Conservation (phyloP, 2,888 invertebrate species). For the Cepaea hortensis region DNA sequence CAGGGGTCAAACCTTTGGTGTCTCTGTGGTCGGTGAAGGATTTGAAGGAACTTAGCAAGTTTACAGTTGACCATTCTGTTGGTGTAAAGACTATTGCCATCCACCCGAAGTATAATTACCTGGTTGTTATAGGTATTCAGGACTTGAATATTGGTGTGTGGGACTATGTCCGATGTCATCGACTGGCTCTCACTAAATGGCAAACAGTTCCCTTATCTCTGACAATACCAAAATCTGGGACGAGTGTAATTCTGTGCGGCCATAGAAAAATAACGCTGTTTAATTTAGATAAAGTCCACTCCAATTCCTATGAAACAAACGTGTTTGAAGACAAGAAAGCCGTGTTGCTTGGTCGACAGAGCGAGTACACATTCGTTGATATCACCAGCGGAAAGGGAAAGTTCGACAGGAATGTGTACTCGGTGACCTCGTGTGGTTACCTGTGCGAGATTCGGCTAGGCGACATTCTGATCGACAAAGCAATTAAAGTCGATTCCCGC, state of each 20-base stretch:
- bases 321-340: conserved; percentile 40
- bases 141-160: conserved; percentile 34
- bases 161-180: conserved; percentile 31
- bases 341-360: conserved; percentile 41
- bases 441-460: conserved; percentile 42
- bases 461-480: conserved; percentile 40
- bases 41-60: conserved; percentile 24
- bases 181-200: conserved; percentile 37
- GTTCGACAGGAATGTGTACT: conserved; percentile 23
- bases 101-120: conserved; percentile 18
- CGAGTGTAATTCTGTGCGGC: conserved; percentile 36
- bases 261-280: conserved; percentile 41
- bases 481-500: conserved; percentile 33
- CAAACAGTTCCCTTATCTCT: conserved; percentile 31
- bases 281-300: conserved; percentile 23
- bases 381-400: conserved; percentile 38
- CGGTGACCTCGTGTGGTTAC: conserved; percentile 44
- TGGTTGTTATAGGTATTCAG: conserved; percentile 19
- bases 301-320: conserved; percentile 39
- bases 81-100: conserved; percentile 22
- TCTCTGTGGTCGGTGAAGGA: conserved; percentile 33
- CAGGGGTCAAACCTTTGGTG: conserved; percentile 36
- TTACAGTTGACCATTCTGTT: conserved; percentile 16
- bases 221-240: conserved; percentile 32
- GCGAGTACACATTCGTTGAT: conserved; percentile 46